Evolutionary conservation across 2,113 vertebrate genomes (phyloP).

Genomic region (Gavialis gangeticus): DNA sequence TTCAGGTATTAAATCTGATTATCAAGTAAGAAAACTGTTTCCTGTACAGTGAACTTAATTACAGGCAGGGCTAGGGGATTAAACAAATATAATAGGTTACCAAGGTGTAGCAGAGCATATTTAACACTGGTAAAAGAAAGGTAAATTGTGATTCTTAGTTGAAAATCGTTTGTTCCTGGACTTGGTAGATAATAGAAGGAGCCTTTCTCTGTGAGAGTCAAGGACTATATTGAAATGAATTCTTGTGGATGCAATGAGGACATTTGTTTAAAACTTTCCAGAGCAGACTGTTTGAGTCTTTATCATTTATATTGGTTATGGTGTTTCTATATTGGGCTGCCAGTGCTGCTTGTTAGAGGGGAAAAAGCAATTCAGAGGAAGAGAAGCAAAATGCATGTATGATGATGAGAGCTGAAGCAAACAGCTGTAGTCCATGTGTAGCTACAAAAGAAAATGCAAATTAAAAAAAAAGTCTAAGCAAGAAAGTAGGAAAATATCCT

Average conservation of each 20-base stretch:
- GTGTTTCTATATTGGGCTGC: not conserved
- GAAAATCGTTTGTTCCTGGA: not conserved
- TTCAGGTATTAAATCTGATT: not conserved
- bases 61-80: not conserved
- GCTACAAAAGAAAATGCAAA: not conserved
- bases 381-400: not conserved
- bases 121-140: constrained; percentile 21
- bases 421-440: not conserved
- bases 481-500: not conserved
- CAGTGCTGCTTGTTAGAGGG: not conserved
- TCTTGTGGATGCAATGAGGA: not conserved
- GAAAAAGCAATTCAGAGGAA: not conserved
- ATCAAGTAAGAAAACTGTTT: constrained; percentile 20
- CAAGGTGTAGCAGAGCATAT: not conserved
- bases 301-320: not conserved
- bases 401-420: not conserved
- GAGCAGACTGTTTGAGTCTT: not conserved
- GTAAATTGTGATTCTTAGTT: not conserved
- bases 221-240: not conserved
- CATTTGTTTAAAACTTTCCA: not conserved
- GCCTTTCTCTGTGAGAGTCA: constrained; percentile 18
- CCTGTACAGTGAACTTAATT: not conserved
- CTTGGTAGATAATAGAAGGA: not conserved
- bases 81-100: constrained; percentile 9
- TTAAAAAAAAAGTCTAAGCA: not conserved